phyloP scores from a whole-genome alignment of 2,888 invertebrate species.

The Sesamia inferens region DNA sequence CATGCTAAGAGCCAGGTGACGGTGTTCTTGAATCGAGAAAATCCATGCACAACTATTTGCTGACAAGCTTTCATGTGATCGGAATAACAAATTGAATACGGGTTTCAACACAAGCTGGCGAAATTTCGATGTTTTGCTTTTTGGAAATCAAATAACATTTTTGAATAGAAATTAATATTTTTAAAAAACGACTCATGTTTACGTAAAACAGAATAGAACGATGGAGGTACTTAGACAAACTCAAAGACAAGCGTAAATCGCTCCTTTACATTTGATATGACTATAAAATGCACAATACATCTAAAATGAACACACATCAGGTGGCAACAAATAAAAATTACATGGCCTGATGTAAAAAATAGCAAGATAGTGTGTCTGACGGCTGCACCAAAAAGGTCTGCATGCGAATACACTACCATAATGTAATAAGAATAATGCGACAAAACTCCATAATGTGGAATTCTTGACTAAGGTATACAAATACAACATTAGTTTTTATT shows the following conservation, averaged over 20 bases:
- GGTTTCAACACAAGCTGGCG: constrained; percentile 15
- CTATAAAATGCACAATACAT: too few species aligned
- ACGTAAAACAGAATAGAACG: not conserved
- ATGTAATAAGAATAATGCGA: too few species aligned
- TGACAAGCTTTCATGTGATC: constrained; percentile 29
- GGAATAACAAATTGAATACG: constrained; percentile 39
- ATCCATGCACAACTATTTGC: constrained; percentile 50
- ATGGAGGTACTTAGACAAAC: too few species aligned
- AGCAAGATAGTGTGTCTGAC: too few species aligned
- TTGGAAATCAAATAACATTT: constrained; percentile 9
- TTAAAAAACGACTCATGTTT: not conserved
- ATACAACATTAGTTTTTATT: too few species aligned
- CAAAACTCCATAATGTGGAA: not conserved
- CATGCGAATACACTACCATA: not conserved
- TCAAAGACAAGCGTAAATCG: not conserved
- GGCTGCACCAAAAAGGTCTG: too few species aligned
- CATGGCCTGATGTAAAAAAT: too few species aligned
- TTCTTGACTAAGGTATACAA: too few species aligned
- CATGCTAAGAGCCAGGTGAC: constrained; percentile 12
- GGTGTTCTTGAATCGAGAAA: constrained; percentile 28
- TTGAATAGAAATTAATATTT: not conserved
- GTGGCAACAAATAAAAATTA: too few species aligned
- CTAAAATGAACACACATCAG: too few species aligned
- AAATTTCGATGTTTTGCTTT: constrained; percentile 1
- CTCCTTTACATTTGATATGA: too few species aligned